Percentiles rank a stretch among this genome's conserved stretches.
These are phyloP conservation scores for Chiroxiphia lanceolata DNA, from an alignment of 2,797 vertebrate species.

Conservation along the genomic window DNA sequence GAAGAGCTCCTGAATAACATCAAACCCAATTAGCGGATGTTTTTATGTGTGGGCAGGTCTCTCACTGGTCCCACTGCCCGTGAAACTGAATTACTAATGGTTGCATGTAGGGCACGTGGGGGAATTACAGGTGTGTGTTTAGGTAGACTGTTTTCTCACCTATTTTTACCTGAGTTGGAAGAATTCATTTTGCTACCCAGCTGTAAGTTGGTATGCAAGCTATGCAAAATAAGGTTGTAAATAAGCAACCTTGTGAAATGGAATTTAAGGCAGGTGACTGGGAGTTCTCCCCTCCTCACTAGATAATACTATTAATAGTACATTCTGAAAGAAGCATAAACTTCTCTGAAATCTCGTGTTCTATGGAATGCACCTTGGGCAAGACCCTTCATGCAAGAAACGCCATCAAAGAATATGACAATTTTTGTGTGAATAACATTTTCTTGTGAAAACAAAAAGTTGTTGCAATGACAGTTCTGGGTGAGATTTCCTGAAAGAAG, in stretches of 20 bases:
- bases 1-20: not conserved
- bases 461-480: not conserved
- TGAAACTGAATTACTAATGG: not conserved
- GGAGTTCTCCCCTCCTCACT: not conserved
- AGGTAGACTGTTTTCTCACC: not conserved
- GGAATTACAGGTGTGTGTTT: not conserved
- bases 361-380: accelerated
- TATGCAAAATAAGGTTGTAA: not conserved
- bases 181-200: not conserved
- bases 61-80: not conserved
- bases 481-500: not conserved
- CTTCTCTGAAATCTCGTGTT: not conserved
- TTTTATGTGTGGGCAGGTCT: not conserved
- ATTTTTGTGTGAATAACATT: not conserved
- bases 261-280: not conserved
- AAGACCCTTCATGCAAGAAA: not conserved
- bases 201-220: not conserved
- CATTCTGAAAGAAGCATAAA: not conserved
- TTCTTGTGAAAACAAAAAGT: not conserved
- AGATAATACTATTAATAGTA: not conserved
- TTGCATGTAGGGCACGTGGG: not conserved
- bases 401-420: not conserved
- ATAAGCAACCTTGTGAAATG: not conserved
- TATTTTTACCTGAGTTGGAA: not conserved
- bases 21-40: not conserved